Conservation (phyloP, 2,113 vertebrate species). For the Coracopsis vasa region DNA sequence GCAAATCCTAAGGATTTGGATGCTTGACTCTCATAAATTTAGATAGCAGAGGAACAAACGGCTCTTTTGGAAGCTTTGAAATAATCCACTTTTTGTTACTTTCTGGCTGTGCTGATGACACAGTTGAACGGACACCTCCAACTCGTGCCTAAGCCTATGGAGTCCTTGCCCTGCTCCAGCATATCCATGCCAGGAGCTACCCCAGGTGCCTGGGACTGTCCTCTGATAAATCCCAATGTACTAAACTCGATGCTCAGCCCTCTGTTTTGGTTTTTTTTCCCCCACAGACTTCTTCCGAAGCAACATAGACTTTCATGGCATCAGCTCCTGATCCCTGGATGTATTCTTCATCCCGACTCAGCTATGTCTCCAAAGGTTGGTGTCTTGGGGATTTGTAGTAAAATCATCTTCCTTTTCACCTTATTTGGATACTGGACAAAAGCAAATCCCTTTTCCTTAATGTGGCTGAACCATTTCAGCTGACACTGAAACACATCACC, state of each 20-base stretch:
- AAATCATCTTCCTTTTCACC: background rate
- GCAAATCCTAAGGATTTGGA: background rate
- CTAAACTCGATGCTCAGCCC: background rate
- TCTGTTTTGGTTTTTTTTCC: accelerated
- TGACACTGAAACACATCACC: background rate
- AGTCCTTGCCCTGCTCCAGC: background rate
- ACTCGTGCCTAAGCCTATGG: background rate
- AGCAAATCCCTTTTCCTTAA: background rate
- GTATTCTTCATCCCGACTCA: background rate
- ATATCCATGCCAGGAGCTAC: background rate
- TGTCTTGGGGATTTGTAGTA: background rate
- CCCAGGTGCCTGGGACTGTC: background rate
- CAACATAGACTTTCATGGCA: background rate
- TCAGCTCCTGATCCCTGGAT: background rate
- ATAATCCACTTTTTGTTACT: background rate
- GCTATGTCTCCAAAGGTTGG: background rate
- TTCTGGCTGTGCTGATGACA: background rate
- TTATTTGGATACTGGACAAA: background rate
- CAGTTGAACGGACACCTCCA: background rate
- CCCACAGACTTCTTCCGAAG: background rate
- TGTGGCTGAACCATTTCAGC: background rate
- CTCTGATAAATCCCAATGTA: background rate
- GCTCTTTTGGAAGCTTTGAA: background rate
- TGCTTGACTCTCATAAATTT: background rate
- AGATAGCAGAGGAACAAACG: background rate